Base-by-base conservation (phyloP, 2,888 invertebrate species). In the Athalia rosae region DNA sequence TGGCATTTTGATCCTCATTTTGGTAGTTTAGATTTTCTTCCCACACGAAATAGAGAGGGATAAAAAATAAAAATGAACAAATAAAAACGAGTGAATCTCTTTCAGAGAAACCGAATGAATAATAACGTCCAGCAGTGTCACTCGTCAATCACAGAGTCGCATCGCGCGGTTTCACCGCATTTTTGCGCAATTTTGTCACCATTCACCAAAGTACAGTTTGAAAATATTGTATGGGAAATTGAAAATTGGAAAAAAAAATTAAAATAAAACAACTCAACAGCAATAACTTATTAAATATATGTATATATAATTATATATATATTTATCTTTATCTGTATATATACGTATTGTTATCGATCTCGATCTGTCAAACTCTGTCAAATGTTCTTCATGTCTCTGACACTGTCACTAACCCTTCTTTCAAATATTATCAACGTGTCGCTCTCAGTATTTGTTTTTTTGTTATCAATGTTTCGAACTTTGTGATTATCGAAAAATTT, bases 1-100 rank as follows among this genome's bases (percentile, higher is more conserved):
- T 92, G 97, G 97, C 97, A 97, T 97, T 94, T 97, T 97, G 93
- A 97, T 97, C 96, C 97, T 95, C 97, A 97, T 97, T 94, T 95
- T 97, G 95, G 83, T 87, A 58, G 58, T 58, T 62, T 48, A 50
- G 28, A 50, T 74, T 48, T 64, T 41, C 48, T 74, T 48, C 45
- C n/a, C n/a, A 15, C 71, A 58, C 13, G 58, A 43, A 71, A 58
- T 4, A 58, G 41, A 45, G 4, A 58, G 45, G 13, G 45, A 56
- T 4, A 66, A 28, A 66, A 8, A 15, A 3, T 28, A 15, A 66
- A 47, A 45, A 47, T 47, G 8, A 64, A 47, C n/a, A 64, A 7
- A 41, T 9, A 11, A 43, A 58, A 71, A 43, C 13, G 7, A 71
- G 13, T 8, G 45, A 71, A 74, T 48, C 48, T 28, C 41, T 56